Conservation (phyloP, 2,888 invertebrate genomes). For the Physocephala rufipes region DNA sequence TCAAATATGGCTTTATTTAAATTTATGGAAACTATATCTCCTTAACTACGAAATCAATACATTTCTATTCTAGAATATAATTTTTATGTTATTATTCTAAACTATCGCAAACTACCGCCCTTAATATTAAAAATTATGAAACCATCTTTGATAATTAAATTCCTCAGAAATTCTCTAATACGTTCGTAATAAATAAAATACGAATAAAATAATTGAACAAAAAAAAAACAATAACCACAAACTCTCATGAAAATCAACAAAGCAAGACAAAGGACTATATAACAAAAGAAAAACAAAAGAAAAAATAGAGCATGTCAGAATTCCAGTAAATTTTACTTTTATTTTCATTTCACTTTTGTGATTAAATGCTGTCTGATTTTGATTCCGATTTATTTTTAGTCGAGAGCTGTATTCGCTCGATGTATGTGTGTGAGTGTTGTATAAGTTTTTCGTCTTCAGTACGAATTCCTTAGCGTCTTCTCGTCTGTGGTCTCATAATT, state of each 20-base stretch:
- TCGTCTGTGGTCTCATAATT: not conserved
- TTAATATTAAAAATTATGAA: too few relatives aligned
- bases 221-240: constrained; percentile 8
- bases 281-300: not conserved
- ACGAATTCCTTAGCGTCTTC: too few relatives aligned
- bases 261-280: constrained; percentile 21
- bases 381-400: constrained; percentile 14
- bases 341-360: constrained; percentile 31
- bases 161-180: too few relatives aligned
- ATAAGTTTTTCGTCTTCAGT: not conserved
- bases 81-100: too few relatives aligned
- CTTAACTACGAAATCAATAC: too few relatives aligned
- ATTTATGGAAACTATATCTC: too few relatives aligned
- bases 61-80: too few relatives aligned
- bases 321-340: constrained; percentile 30
- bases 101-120: too few relatives aligned
- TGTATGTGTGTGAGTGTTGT: not conserved
- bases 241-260: constrained; percentile 3
- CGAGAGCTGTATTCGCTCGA: not conserved
- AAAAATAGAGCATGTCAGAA: constrained; percentile 24
- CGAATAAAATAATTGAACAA: not conserved
- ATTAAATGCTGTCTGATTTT: not conserved
- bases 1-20: too few relatives aligned
- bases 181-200: too few relatives aligned
- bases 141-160: too few relatives aligned